A percentile compares a stretch with the other conserved stretches of the same genome.
phyloP scores from a whole-genome alignment of 2,888 invertebrate genomes.

The Ichneumoninae sp. region DNA sequence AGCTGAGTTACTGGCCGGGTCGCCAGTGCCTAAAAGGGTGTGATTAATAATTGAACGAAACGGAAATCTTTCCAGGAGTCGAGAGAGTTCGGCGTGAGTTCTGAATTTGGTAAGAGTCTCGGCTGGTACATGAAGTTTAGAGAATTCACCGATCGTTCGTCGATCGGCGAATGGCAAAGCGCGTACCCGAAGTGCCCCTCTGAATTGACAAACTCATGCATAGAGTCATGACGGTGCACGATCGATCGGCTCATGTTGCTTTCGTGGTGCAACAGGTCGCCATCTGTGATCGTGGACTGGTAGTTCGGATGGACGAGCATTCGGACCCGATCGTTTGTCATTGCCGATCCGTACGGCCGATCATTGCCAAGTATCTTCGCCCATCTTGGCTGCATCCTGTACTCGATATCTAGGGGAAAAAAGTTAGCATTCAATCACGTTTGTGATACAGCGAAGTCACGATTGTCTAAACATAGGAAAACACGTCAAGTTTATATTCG shows the following conservation, averaged over 20 bases:
- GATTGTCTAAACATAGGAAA: background rate
- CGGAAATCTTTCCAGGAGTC: background rate
- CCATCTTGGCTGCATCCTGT: background rate
- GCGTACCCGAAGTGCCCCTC: constrained; percentile 29
- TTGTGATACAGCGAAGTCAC: background rate
- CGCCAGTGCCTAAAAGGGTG: background rate
- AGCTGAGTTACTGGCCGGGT: background rate
- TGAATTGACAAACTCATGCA: constrained; percentile 78
- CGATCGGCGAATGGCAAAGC: constrained; percentile 13
- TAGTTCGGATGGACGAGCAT: constrained; percentile 24
- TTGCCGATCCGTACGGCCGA: constrained; percentile 45
- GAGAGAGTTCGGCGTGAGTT: background rate
- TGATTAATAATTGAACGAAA: background rate
- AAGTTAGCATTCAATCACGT: background rate
- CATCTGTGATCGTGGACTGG: constrained; percentile 49
- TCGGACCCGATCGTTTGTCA: constrained; percentile 40
- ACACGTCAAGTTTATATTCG: constrained; percentile 17
- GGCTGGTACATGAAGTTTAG: background rate
- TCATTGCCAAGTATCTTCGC: constrained; percentile 25
- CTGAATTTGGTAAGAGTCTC: too few relatives aligned
- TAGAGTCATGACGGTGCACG: constrained; percentile 78
- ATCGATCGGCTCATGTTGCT: constrained; percentile 75
- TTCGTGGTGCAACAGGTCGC: constrained; percentile 73
- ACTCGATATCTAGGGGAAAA: constrained; percentile 22
- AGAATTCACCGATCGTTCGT: background rate